These are phyloP conservation scores for Pomatorhinus ruficollis DNA, from an alignment of 2,113 vertebrate genomes.

Conservation along the genomic window DNA sequence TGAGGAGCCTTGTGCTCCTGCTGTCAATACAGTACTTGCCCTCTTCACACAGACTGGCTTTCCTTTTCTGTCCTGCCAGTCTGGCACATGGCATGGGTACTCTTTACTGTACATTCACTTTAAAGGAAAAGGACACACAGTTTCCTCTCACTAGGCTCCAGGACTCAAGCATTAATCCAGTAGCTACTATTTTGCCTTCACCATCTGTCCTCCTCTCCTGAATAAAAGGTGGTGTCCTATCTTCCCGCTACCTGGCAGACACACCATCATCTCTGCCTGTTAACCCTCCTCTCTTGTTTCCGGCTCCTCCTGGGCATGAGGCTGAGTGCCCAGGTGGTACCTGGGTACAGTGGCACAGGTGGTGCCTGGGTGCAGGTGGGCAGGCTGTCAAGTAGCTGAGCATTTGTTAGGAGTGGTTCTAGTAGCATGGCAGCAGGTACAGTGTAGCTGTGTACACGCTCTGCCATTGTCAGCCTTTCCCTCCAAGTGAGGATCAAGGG, in stretches of 20 bases:
- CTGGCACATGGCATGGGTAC: not conserved
- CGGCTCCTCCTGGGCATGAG: not conserved
- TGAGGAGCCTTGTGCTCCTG: constrained; percentile 38
- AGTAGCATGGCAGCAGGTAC: not conserved
- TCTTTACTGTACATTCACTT: constrained; percentile 42
- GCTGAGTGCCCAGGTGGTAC: not conserved
- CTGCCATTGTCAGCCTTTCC: not conserved
- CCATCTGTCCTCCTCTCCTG: not conserved
- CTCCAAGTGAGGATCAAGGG: not conserved
- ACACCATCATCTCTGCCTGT: not conserved
- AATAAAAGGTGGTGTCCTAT: not conserved
- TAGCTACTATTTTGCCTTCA: not conserved
- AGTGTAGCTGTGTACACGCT: not conserved
- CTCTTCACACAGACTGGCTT: not conserved
- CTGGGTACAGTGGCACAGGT: not conserved
- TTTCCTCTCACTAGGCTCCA: not conserved
- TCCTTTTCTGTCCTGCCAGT: constrained; percentile 59
- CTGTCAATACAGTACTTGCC: constrained; percentile 62
- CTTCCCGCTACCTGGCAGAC: not conserved
- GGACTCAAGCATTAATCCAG: not conserved
- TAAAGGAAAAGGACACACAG: constrained; percentile 28
- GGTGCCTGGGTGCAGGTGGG: not conserved
- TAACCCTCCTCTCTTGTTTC: not conserved
- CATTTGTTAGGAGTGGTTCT: not conserved
- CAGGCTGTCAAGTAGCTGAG: not conserved